phyloP scores from a whole-genome alignment of 2,888 invertebrate genomes.

The Scaptomyza parva region DNA sequence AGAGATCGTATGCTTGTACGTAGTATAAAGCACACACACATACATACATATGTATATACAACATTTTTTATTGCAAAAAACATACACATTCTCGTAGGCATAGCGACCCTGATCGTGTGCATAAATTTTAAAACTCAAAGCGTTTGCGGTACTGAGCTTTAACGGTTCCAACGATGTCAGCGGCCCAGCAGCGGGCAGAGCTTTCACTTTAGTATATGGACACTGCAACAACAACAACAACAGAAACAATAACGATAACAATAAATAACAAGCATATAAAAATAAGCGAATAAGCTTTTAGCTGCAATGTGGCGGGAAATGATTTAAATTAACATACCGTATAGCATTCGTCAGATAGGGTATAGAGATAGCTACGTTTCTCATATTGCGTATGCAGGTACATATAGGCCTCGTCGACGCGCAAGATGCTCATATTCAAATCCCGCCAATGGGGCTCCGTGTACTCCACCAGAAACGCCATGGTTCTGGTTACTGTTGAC shows the following conservation, averaged over 20 bases:
- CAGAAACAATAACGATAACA: not conserved
- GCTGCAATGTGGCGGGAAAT: constrained; percentile 31
- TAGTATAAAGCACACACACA: not conserved
- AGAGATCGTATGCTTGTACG: constrained; percentile 6
- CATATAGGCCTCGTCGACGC: constrained; percentile 89
- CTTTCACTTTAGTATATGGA: constrained; percentile 87
- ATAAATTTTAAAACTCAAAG: constrained; percentile 87
- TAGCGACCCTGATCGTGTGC: constrained; percentile 85
- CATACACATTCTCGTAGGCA: constrained; percentile 82
- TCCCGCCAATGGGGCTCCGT: constrained; percentile 86
- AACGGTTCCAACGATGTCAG: constrained; percentile 79
- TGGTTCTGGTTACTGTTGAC: constrained; percentile 33
- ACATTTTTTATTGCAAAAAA: constrained; percentile 15
- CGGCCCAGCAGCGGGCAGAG: constrained; percentile 49
- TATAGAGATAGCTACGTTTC: constrained; percentile 86
- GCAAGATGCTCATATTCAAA: constrained; percentile 87
- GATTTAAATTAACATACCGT: constrained; percentile 86
- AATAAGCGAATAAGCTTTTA: constrained; percentile 13
- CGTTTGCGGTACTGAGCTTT: constrained; percentile 86
- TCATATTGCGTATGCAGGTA: constrained; percentile 83
- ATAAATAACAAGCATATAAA: not conserved
- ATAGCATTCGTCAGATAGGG: constrained; percentile 89
- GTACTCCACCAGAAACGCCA: constrained; percentile 87
- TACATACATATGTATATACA: not conserved
- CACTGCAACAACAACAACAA: constrained; percentile 85